Evolutionary conservation across 1,140 invertebrate genomes (phyloP).

Genomic region (Papilio dardanus): DNA sequence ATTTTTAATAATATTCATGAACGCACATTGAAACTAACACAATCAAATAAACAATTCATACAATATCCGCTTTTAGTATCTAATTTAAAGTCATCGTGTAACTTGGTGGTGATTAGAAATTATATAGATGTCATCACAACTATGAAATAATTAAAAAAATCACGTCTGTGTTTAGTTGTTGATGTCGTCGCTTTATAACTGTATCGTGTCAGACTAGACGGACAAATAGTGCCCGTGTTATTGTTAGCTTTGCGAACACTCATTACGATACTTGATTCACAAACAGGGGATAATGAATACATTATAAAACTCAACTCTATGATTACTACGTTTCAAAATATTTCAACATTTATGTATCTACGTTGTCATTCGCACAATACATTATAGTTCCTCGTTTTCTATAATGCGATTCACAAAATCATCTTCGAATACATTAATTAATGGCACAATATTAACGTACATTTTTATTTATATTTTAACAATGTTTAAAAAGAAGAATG

Average conservation of each 20-base stretch:
- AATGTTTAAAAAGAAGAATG: constrained; percentile 38
- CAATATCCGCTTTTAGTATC: constrained; percentile 29
- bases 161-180: constrained; percentile 76
- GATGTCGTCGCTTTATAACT: constrained; percentile 72
- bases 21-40: constrained; percentile 20
- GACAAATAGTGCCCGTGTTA: constrained; percentile 62
- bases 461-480: constrained; percentile 1
- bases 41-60: constrained; percentile 15
- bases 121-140: constrained; percentile 54
- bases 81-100: constrained; percentile 32
- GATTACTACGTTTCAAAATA: not conserved
- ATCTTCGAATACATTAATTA: constrained; percentile 30
- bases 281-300: constrained; percentile 39
- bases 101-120: constrained; percentile 43
- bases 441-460: constrained; percentile 21
- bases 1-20: constrained; percentile 25
- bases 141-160: constrained; percentile 44
- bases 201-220: constrained; percentile 66
- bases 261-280: constrained; percentile 49
- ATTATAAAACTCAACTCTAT: not conserved
- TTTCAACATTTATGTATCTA: constrained; percentile 43
- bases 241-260: constrained; percentile 52
- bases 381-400: constrained; percentile 66
- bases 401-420: constrained; percentile 4
- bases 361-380: constrained; percentile 59